These are phyloP conservation scores for Troides aeacus DNA, from an alignment of 2,888 invertebrate species.

Conservation along the genomic window DNA sequence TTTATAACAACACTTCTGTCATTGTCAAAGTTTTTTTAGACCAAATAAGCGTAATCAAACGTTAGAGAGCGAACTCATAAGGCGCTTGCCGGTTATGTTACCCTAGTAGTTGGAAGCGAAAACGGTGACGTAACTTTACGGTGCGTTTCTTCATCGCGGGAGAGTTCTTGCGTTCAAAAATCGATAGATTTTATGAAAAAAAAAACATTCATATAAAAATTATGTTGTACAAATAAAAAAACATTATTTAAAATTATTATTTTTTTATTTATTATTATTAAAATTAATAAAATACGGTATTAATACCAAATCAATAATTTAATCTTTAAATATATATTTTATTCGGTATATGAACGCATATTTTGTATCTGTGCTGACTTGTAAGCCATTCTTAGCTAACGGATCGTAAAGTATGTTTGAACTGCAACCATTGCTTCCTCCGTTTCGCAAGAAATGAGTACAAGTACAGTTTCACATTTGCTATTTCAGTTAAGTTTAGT, in stretches of 20 bases:
- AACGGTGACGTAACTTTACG: conserved; percentile 20
- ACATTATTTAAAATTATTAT: no score
- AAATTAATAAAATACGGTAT: no score
- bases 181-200: no score
- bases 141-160: background rate
- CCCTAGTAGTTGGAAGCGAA: conserved; percentile 14
- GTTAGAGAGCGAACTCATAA: background rate
- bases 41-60: background rate
- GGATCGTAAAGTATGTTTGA: conserved; percentile 27
- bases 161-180: background rate
- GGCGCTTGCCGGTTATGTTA: conserved; percentile 7
- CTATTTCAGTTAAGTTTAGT: conserved; percentile 26
- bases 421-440: conserved; percentile 27
- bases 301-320: no score
- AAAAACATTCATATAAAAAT: no score
- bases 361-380: background rate
- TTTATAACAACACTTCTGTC: background rate
- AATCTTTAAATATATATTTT: no score
- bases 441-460: conserved; percentile 18
- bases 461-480: conserved; percentile 21
- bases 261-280: no score
- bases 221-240: no score
- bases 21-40: background rate
- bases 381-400: conserved; percentile 18
- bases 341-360: no score